Conservation (phyloP, 2,888 invertebrate species). For the Rhamnusium bicolor region DNA sequence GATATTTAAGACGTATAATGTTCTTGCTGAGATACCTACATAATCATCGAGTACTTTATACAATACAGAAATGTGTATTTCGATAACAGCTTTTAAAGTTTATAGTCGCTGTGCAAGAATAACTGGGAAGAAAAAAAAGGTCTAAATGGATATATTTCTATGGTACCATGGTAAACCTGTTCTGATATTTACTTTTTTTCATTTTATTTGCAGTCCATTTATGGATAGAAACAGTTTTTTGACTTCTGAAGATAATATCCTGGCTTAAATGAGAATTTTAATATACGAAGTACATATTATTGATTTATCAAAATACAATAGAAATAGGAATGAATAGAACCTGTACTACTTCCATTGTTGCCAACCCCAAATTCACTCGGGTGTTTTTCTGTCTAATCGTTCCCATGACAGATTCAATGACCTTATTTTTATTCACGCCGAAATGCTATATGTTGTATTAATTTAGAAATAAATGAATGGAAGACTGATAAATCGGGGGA, state of each 20-base stretch:
- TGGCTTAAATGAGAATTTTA: background rate
- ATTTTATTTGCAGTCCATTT: too few species aligned
- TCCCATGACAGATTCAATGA: constrained; percentile 45
- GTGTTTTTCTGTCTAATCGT: constrained; percentile 47
- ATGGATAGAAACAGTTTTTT: too few species aligned
- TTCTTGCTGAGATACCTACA: too few species aligned
- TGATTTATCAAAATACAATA: constrained; percentile 11
- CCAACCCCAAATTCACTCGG: constrained; percentile 41
- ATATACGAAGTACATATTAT: constrained; percentile 8
- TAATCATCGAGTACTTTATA: too few species aligned
- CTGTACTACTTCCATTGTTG: constrained; percentile 43
- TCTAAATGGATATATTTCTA: too few species aligned
- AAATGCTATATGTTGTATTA: constrained; percentile 22
- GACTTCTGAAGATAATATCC: too few species aligned
- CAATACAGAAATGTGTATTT: too few species aligned
- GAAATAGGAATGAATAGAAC: constrained; percentile 38
- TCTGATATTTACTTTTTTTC: too few species aligned
- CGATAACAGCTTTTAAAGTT: too few species aligned
- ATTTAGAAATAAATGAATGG: constrained; percentile 5
- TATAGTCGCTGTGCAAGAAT: too few species aligned
- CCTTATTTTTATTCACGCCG: constrained; percentile 42
- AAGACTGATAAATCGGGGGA: constrained; percentile 44
- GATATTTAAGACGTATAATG: background rate
- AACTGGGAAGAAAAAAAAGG: too few species aligned
- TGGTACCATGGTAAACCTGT: too few species aligned